Evolutionary conservation across 1,140 invertebrate species (phyloP), one percentile per base, ranked within the genome.

Genomic region (Lysiphlebus fabarum): DNA sequence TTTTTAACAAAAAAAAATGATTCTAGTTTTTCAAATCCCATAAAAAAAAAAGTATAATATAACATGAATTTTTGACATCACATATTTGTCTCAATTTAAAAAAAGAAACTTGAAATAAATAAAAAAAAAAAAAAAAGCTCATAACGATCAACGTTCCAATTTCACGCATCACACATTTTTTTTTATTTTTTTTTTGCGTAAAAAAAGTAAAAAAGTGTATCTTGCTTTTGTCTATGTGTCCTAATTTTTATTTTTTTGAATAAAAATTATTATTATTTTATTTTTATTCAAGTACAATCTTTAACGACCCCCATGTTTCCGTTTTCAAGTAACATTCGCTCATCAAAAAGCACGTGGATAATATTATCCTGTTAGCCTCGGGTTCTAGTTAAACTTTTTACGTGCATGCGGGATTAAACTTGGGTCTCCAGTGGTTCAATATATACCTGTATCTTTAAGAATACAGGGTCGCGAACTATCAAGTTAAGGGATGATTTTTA

Each of bases 331-430:
- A 1, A 40, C 26, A 11, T n/a, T 34, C 42, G 49, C 11, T 34
- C 45, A 42, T 14, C 17, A 0, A 5, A 9, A 12, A 53, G 66
- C 64, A 61, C 62, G 64, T 63, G 65, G 41, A 69, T 67, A 26
- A 26, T 26, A 71, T 66, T 69, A 70, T 69, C 64, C 65, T 41
- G 26, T 47, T 26, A 26, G 45, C 64, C 65, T 26, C 17, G 17
- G 17, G 62, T 69, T 64, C 53, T 59, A 65, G 58, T 71, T 67
- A 69, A 72, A 73, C 71, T 73, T 72, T 70, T 71, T 71, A 70
- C 65, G 65, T 67, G 65, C 69, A 70, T 49, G 66, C 63, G 65
- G 66, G 68, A 73, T 73, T 72, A 71, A 73, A 72, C 69, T 72
- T 71, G 65, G 68, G 40, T n/a, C 51, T 17, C 63, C 11, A 6